Evolutionary conservation across 2,888 invertebrate genomes (phyloP).

Genomic region (Eulithis prunata): DNA sequence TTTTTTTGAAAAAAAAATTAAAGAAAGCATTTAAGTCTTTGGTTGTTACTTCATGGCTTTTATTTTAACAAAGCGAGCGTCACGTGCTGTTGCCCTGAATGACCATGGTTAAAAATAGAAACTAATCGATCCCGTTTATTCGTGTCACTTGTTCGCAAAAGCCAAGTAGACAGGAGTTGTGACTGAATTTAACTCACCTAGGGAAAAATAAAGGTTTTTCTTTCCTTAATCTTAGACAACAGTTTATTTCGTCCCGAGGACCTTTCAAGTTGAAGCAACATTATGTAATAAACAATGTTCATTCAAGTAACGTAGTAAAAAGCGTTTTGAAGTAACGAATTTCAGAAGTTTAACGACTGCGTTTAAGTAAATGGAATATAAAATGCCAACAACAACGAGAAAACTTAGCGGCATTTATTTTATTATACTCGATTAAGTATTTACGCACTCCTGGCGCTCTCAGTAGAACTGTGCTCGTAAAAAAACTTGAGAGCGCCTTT

Average conservation of each 20-base stretch:
- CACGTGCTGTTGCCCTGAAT: slow-evolving; percentile 54
- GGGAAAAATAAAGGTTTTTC: neutral
- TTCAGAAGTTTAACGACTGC: slow-evolving; percentile 42
- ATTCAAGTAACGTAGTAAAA: slow-evolving; percentile 42
- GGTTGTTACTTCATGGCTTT: slow-evolving; percentile 35
- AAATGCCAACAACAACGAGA: slow-evolving; percentile 47
- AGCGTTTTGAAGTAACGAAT: slow-evolving; percentile 41
- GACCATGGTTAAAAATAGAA: slow-evolving; percentile 79
- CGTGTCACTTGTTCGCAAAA: slow-evolving; percentile 70
- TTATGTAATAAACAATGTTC: slow-evolving; percentile 36
- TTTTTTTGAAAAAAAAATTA: slow-evolving; percentile 33
- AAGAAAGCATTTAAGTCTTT: slow-evolving; percentile 40
- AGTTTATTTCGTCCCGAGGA: slow-evolving; percentile 21
- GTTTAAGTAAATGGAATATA: slow-evolving; percentile 44
- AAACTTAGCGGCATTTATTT: slow-evolving; percentile 54
- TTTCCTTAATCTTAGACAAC: slow-evolving; percentile 15
- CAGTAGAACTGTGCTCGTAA: slow-evolving; percentile 57
- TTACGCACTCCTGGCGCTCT: slow-evolving; percentile 55
- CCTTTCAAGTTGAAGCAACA: slow-evolving; percentile 22
- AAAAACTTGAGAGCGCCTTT: slow-evolving; percentile 55
- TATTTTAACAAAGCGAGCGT: slow-evolving; percentile 35
- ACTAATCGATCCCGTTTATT: slow-evolving; percentile 80
- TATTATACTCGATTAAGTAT: slow-evolving; percentile 59
- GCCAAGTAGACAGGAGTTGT: slow-evolving; percentile 42
- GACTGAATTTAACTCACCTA: slow-evolving; percentile 42